A percentile compares a stretch with the other conserved stretches of the same genome.
Conservation (phyloP, 2,888 invertebrate genomes). For the Xestia rhomboidea region DNA sequence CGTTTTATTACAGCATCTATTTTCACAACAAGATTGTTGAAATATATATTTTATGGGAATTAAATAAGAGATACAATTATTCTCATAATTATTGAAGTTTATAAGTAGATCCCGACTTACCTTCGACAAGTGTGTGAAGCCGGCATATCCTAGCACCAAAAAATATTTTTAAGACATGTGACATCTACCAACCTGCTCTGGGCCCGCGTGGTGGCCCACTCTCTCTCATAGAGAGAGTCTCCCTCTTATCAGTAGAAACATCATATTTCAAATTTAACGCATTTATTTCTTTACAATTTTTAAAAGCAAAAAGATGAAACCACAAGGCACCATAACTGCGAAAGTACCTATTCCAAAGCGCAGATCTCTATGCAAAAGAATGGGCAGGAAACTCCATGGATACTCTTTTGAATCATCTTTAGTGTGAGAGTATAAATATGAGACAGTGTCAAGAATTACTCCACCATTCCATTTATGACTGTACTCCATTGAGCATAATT, state of each 20-base stretch:
- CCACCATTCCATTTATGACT: background rate
- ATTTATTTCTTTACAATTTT: background rate
- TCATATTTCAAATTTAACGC: background rate
- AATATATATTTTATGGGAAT: slow-evolving; percentile 3
- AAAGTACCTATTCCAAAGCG: background rate
- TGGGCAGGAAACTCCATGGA: too few species aligned
- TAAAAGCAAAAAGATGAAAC: background rate
- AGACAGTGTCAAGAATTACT: background rate
- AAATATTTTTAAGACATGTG: background rate
- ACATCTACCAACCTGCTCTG: background rate
- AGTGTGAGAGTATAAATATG: background rate
- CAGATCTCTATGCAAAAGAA: background rate
- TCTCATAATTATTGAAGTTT: slow-evolving; percentile 2
- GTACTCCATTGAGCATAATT: background rate
- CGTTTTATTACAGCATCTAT: background rate
- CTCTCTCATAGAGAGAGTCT: background rate
- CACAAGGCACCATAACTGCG: background rate
- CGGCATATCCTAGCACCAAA: background rate
- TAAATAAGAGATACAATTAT: background rate
- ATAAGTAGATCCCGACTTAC: background rate
- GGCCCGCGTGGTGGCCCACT: background rate
- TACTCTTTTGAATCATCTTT: background rate
- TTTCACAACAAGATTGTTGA: slow-evolving; percentile 9
- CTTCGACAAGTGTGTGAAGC: background rate
- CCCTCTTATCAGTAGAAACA: background rate